Evolutionary conservation across 2,888 invertebrate genomes (phyloP), one percentile per base, ranked within the genome.

Genomic region (Formica aserva): DNA sequence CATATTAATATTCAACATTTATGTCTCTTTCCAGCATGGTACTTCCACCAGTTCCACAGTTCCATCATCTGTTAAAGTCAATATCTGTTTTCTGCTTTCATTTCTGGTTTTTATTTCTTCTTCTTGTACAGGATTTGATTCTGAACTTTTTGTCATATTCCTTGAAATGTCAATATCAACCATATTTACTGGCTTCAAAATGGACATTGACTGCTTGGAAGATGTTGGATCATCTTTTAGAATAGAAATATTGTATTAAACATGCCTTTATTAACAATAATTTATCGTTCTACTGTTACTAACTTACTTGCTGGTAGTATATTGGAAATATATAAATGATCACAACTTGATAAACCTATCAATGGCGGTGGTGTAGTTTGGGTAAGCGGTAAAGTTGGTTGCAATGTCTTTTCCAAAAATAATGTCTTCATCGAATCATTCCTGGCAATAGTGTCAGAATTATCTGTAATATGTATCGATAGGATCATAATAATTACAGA

Each of bases 31-130:
- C 92, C 91, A 92, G 89, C 41, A 88, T 38, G 52, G n/a, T 65
- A 94, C 92, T 83, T 94, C 94, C 4, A 94, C 91, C 93, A 95
- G 93, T 91, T 94, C 93, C 55, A 94, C 90, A 86, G 91, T 93
- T 29, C 94, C 95, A 85, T 94, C 94, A 52, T 94, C 94, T n/a
- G 92, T 91, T 35, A 94, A 90, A 3, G 94, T 93, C 22, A 94
- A 83, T 85, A 94, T 91, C 67, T 93, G 94, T 82, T 94, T 94
- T 0, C 78, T 85, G 15, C 88, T 89, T 62, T 91, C 88, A 13
- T 88, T 62, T 76, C 88, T 89, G 0, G 87, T 67, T 9, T 86
- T 60, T 65, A 87, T 74, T 45, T 87, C 87, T n/a, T 62, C 26
- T 35, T 86, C 29, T 15, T 76, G 65, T 0, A 9, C 62, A 29